These are phyloP conservation scores for Sciurus vulgaris DNA, from an alignment of 2,797 vertebrate species.

Conservation along the genomic window DNA sequence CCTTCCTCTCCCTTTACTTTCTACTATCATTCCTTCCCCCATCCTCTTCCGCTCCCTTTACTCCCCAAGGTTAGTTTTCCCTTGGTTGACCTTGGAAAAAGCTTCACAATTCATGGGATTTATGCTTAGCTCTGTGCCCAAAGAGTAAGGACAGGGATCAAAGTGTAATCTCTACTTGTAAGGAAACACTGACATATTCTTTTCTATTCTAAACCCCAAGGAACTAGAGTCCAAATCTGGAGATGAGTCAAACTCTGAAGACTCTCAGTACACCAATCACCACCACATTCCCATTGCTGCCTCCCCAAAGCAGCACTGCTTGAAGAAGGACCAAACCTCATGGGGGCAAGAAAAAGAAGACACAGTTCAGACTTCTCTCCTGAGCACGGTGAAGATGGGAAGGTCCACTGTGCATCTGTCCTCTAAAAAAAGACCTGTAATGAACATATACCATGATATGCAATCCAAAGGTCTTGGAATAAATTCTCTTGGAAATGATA, in stretches of 20 bases:
- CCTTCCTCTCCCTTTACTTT: too few relatives aligned
- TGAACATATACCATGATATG: not conserved
- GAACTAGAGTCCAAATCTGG: conserved; percentile 83
- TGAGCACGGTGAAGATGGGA: conserved; percentile 69
- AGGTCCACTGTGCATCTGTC: not conserved
- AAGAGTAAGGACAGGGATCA: not conserved
- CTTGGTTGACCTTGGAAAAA: not conserved
- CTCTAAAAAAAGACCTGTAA: not conserved
- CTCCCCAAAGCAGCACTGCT: conserved; percentile 55
- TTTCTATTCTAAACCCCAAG: conserved; percentile 85
- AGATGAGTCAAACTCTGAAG: conserved; percentile 77
- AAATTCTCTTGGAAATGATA: not conserved
- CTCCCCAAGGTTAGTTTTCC: not conserved
- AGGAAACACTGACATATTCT: conserved; percentile 43
- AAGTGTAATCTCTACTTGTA: not conserved
- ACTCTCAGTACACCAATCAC: conserved; percentile 66
- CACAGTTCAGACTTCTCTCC: conserved; percentile 40
- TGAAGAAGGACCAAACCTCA: conserved; percentile 72
- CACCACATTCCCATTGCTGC: conserved; percentile 81
- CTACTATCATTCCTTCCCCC: too few relatives aligned
- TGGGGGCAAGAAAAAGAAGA: conserved; percentile 63
- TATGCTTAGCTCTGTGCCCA: not conserved
- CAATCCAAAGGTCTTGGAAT: not conserved
- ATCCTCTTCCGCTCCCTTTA: too few relatives aligned
- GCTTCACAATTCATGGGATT: not conserved